Evolutionary conservation across 2,888 invertebrate genomes (phyloP).

Genomic region (Latrodectus elegans): DNA sequence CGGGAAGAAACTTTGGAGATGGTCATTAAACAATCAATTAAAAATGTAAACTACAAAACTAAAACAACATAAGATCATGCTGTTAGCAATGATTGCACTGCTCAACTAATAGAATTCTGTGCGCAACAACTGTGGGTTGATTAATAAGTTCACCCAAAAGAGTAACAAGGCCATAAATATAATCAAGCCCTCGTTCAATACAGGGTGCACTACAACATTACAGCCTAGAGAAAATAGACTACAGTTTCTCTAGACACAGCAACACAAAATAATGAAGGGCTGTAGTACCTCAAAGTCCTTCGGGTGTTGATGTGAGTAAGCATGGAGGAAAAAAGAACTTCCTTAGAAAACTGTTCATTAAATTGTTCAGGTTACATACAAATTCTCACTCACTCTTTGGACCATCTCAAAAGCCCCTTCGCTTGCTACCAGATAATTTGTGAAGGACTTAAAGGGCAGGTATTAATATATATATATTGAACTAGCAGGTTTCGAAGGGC

Average conservation of each 20-base stretch:
- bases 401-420: conserved; percentile 95
- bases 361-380: conserved; percentile 52
- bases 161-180: conserved; percentile 35
- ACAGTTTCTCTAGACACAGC: conserved; percentile 70
- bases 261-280: conserved; percentile 69
- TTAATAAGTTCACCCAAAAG: conserved; percentile 44
- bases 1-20: conserved; percentile 79
- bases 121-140: conserved; percentile 65
- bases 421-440: conserved; percentile 75
- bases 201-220: conserved; percentile 68
- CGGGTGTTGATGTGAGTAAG: conserved; percentile 57
- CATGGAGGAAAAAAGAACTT: conserved; percentile 64
- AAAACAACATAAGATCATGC: conserved; percentile 70
- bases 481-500: conserved; percentile 69
- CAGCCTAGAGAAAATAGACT: conserved; percentile 67
- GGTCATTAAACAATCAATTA: conserved; percentile 74
- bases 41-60: conserved; percentile 69
- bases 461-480: conserved; percentile 60
- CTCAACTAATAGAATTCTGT: conserved; percentile 67
- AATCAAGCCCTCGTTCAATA: conserved; percentile 56
- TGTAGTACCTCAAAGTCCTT: conserved; percentile 70
- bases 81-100: conserved; percentile 67
- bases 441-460: conserved; percentile 71
- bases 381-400: conserved; percentile 78
- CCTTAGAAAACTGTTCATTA: conserved; percentile 56